A percentile compares a stretch with the other conserved stretches of the same genome.
phyloP scores from a whole-genome alignment of 2,113 vertebrate species.

The Hippocampus abdominalis region DNA sequence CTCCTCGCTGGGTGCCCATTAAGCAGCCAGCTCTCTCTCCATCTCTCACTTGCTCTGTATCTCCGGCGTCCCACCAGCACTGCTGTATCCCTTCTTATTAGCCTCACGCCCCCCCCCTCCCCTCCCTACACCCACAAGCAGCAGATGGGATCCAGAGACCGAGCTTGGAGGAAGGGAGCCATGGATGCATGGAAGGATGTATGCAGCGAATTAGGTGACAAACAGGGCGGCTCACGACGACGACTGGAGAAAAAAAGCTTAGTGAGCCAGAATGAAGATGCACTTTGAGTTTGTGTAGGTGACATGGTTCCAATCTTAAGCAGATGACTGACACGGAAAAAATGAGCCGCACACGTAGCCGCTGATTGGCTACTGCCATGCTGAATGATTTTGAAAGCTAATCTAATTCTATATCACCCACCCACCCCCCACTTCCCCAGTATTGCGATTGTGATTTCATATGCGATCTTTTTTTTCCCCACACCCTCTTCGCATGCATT shows the following conservation, averaged over 20 bases:
- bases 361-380: background rate
- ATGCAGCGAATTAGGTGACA: slow-evolving; percentile 39
- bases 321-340: slow-evolving; percentile 9
- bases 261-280: slow-evolving; percentile 12
- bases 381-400: too few relatives aligned
- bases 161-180: slow-evolving; percentile 20
- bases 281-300: slow-evolving; percentile 27
- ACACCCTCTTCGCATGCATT: too few relatives aligned
- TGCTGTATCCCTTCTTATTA: slow-evolving; percentile 21
- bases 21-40: slow-evolving; percentile 24
- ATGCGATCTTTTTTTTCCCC: too few relatives aligned
- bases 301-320: slow-evolving; percentile 12
- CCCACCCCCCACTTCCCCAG: too few relatives aligned
- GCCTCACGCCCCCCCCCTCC: slow-evolving; percentile 4
- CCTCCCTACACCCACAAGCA: slow-evolving; percentile 1
- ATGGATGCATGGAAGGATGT: slow-evolving; percentile 26
- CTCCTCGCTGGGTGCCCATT: slow-evolving; percentile 60
- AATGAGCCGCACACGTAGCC: background rate
- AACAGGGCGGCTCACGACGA: slow-evolving; percentile 45
- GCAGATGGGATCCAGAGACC: slow-evolving; percentile 47
- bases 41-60: slow-evolving; percentile 7
- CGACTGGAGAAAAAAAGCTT: slow-evolving; percentile 7
- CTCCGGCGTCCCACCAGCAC: slow-evolving; percentile 24
- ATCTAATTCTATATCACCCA: too few relatives aligned
- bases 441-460: too few relatives aligned